Evolutionary conservation across 2,113 vertebrate genomes (phyloP).

Genomic region (Otis tarda): DNA sequence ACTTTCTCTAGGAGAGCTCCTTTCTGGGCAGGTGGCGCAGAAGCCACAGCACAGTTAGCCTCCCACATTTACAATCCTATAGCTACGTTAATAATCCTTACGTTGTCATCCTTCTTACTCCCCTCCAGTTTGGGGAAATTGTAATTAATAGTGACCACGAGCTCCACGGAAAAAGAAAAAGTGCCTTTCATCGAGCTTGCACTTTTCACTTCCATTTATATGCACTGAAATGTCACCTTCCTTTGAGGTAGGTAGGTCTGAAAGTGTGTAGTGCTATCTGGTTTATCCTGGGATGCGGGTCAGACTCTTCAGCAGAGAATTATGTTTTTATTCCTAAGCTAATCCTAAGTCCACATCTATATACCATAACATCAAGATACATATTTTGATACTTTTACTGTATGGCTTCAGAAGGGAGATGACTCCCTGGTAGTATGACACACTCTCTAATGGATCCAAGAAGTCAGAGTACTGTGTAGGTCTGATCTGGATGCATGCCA

Average conservation of each 20-base stretch:
- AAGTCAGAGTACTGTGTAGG: neutral
- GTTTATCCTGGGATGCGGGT: neutral
- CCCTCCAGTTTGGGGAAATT: neutral
- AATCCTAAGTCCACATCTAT: neutral
- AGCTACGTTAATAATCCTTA: neutral
- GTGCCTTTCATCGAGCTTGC: neutral
- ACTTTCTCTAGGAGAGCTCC: neutral
- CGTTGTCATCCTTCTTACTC: neutral
- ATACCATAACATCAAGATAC: neutral
- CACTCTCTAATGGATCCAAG: neutral
- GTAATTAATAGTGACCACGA: accelerated
- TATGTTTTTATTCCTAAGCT: neutral
- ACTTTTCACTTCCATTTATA: neutral
- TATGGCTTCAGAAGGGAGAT: neutral
- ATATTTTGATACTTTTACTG: neutral
- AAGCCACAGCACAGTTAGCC: neutral
- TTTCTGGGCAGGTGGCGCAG: neutral
- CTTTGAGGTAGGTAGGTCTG: neutral
- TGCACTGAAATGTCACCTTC: neutral
- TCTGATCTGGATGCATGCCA: neutral
- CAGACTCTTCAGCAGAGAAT: neutral
- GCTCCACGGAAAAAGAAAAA: neutral
- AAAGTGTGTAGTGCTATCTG: neutral
- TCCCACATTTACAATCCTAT: neutral
- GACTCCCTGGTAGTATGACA: neutral